Evolutionary conservation across 2,888 invertebrate species (phyloP).

Genomic region (Acronicta psi): DNA sequence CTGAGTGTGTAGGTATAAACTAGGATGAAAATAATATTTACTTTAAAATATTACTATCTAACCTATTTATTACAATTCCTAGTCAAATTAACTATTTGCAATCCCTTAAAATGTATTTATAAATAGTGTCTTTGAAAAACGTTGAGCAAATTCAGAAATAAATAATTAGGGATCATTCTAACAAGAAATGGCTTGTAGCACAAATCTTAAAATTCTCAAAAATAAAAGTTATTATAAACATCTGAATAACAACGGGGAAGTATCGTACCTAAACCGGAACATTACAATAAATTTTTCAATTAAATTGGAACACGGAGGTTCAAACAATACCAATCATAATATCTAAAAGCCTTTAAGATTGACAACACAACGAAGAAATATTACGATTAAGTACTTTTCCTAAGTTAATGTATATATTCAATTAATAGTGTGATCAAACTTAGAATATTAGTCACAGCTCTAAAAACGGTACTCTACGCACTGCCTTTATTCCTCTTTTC

Average conservation of each 20-base stretch:
- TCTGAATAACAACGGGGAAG: conserved; percentile 49
- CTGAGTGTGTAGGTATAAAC: conserved; percentile 51
- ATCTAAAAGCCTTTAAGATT: conserved; percentile 36
- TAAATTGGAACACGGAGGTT: conserved; percentile 36
- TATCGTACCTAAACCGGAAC: conserved; percentile 36
- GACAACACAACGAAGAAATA: conserved; percentile 34
- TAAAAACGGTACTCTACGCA: conserved; percentile 53
- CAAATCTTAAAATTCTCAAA: conserved; percentile 52
- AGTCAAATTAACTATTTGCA: conserved; percentile 59
- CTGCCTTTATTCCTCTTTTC: conserved; percentile 26
- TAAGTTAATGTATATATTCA: conserved; percentile 46
- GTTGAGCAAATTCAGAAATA: conserved; percentile 78
- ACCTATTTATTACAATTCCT: conserved; percentile 66
- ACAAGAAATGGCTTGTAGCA: conserved; percentile 54
- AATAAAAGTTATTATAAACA: conserved; percentile 46
- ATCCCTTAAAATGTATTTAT: conserved; percentile 56
- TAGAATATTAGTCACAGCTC: conserved; percentile 59
- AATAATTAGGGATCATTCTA: conserved; percentile 51
- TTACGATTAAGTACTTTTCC: conserved; percentile 27
- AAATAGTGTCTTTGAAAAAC: conserved; percentile 64
- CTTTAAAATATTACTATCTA: conserved; percentile 55
- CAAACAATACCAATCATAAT: conserved; percentile 33
- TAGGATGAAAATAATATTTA: conserved; percentile 57
- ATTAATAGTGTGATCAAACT: conserved; percentile 52
- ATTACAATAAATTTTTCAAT: conserved; percentile 28